A percentile compares a stretch with the other conserved stretches of the same genome.
These are phyloP conservation scores for Chloropsis hardwickii DNA, from an alignment of 2,113 vertebrate genomes.

Conservation along the genomic window DNA sequence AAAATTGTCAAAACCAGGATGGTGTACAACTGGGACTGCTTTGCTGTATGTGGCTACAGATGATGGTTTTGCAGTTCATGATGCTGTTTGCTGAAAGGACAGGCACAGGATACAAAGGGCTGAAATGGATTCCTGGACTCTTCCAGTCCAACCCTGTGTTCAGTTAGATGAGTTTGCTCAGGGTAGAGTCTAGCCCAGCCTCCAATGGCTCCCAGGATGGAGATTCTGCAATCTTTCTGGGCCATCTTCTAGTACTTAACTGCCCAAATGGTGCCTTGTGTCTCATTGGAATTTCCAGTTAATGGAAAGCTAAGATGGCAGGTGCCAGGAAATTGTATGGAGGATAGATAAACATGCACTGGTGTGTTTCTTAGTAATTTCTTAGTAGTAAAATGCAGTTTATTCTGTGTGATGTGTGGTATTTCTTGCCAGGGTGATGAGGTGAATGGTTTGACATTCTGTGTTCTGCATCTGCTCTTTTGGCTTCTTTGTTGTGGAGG, in stretches of 20 bases:
- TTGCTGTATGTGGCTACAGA: rapidly evolving
- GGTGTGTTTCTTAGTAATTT: not conserved
- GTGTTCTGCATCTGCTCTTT: not conserved
- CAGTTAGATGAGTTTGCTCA: not conserved
- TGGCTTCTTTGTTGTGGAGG: not conserved
- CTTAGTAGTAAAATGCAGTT: not conserved
- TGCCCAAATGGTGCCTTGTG: not conserved
- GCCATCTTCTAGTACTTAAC: not conserved
- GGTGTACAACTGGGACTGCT: not conserved
- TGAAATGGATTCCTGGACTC: not conserved
- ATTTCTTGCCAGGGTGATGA: not conserved
- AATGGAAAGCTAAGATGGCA: not conserved
- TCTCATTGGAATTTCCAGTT: not conserved
- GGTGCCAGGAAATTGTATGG: not conserved
- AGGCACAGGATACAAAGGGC: not conserved
- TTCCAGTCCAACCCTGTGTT: not conserved
- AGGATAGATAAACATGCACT: not conserved
- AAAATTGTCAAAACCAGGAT: not conserved
- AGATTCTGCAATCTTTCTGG: not conserved
- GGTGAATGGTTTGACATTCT: not conserved
- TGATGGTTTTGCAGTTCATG: not conserved
- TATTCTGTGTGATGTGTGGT: not conserved
- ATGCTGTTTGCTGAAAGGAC: not conserved
- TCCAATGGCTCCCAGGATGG: not conserved
- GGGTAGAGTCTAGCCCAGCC: not conserved